Evolutionary conservation across 2,113 vertebrate species (phyloP), one percentile per base, ranked within the genome.

Genomic region (Trogon melanurus): DNA sequence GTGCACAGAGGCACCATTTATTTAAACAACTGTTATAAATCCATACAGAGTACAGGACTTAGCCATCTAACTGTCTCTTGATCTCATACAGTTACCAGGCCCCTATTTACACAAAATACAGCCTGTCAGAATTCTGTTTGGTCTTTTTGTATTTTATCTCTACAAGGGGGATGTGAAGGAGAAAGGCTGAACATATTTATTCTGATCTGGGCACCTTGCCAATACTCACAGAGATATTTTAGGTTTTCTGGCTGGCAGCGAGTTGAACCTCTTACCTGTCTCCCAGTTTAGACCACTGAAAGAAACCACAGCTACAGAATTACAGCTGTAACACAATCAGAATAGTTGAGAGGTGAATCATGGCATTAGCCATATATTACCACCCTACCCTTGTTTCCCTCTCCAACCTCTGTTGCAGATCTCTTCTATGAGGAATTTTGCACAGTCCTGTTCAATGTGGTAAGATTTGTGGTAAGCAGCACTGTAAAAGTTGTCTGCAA

Each of bases 211-310:
- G 88, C 92, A 74, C 30, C 16, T 79, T 57, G 88, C 93, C 92
- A 93, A 69, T 41, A 75, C n/a, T 75, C 71, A 82, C 69, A 91
- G 56, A 75, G 91, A 32, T 95, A 92, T 74, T 97, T 88, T 74
- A 89, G 57, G 51, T 66, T 81, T 94, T 79, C 69, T 92, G 95
- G 65, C 89, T 95, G 56, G 64, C 65, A 84, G 34, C 5, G 56
- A 80, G 69, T 91, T 80, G 82, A 86, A 2, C 53, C 36, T 75
- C 54, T 94, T 92, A 97, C 93, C 96, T 96, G 90, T 48, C 83
- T 86, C 61, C 60, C 26, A 1, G 0, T 85, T 91, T 45, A 88
- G 67, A 76, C 22, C 1, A 0, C 32, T 82, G 75, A 61, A 66
- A 85, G n/a, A 73, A 79, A 66, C 47, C 64, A 73, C 64, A 86